Base-by-base conservation (phyloP, 2,888 invertebrate genomes). In the Neuroscelio doddi region DNA sequence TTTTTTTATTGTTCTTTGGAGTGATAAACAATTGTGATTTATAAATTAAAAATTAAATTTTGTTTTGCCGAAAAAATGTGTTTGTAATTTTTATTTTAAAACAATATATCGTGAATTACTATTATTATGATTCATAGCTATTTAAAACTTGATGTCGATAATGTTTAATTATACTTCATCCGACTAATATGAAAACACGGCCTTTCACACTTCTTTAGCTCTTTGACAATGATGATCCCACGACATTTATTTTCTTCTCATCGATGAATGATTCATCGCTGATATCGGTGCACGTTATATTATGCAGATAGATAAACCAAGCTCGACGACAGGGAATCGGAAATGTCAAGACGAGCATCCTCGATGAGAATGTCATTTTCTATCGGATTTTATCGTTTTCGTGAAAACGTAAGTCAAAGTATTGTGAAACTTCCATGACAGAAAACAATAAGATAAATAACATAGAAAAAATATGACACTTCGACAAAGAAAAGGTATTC, bases 351-450 rank as follows among this genome's bases (percentile, higher is more conserved):
- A 24, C 17, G 21, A 21, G 21, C 21, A 21, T 21, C 21, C 21
- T 21, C 21, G 10, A 38, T 27, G 38, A 49, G 27, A 49, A 49
- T 49, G 49, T 38, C 36, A 47, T 47, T 47, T 47, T 47, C 47
- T 4, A 47, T 8, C n/a, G 26, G 36, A 47, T 47, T 47, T 47
- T 47, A 47, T 47, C 47, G 21, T 24, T 47, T 47, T 17, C 12
- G 24, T 26, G 15, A 24, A 14, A 47, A 32, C 34, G 15, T 45
- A 16, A 30, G 36, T 10, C 9, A 24, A 17, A 14, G 12, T 21
- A 26, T 36, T 26, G n/a, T 47, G 36, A 47, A 47, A 47, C 15
- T 5, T 15, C n/a, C 1, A n/a, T 9, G 41, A 14, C 10, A 10
- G 26, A 41, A 26, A 26, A 41, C 21, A n/a, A 39, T 21, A n/a